phyloP scores from a whole-genome alignment of 2,797 vertebrate genomes.

The Brachyrhaphis roseni region DNA sequence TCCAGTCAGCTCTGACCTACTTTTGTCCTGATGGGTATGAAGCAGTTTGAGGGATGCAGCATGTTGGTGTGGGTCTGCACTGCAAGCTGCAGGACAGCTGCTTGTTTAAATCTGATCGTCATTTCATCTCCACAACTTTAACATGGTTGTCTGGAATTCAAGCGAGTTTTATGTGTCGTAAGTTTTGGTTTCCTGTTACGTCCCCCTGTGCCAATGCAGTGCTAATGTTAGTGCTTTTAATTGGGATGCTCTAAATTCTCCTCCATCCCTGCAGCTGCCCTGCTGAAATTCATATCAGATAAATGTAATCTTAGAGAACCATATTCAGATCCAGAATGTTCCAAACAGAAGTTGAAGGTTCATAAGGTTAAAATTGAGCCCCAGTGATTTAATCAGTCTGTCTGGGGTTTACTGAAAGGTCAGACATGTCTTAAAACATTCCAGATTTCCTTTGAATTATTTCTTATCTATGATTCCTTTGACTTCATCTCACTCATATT shows the following conservation, averaged over 20 bases:
- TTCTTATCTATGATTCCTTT: neutral
- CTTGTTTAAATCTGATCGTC: neutral
- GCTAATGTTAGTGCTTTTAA: neutral
- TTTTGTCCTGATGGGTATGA: slow-evolving; percentile 36
- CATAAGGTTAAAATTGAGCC: neutral
- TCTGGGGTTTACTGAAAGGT: neutral
- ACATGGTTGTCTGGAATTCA: neutral
- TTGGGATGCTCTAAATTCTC: neutral
- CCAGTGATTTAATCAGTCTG: neutral
- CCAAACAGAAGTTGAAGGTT: neutral
- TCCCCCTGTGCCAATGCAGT: neutral
- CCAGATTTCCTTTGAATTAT: neutral
- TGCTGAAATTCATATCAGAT: neutral
- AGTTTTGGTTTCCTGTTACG: neutral
- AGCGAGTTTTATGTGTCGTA: neutral
- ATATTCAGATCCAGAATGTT: neutral
- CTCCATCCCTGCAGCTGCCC: neutral
- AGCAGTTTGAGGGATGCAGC: slow-evolving; percentile 31
- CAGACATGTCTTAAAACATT: neutral
- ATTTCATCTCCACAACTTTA: neutral
- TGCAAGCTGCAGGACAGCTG: slow-evolving; percentile 6
- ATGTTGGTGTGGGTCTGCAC: slow-evolving; percentile 20
- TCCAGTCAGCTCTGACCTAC: slow-evolving; percentile 43
- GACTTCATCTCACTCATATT: neutral
- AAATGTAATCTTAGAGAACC: neutral